Evolutionary conservation across 2,113 vertebrate species (phyloP).

Genomic region (Pygoscelis antarcticus): DNA sequence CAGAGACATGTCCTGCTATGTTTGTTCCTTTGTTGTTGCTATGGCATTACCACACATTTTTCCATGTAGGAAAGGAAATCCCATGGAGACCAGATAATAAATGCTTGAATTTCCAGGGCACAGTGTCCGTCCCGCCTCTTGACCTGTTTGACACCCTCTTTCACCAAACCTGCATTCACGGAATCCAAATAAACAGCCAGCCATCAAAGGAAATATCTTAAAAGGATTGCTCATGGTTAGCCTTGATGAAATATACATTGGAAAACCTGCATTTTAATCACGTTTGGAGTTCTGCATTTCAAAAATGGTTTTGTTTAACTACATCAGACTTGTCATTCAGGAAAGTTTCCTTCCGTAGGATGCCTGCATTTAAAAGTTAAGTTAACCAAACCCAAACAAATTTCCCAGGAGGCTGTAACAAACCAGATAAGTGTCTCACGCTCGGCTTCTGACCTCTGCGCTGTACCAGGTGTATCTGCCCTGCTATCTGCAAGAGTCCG

Average conservation of each 20-base stretch:
- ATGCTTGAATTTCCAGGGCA: slow-evolving; percentile 54
- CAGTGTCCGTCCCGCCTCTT: slow-evolving; percentile 71
- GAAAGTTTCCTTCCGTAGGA: slow-evolving; percentile 44
- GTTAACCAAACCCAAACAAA: slow-evolving; percentile 51
- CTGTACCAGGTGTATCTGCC: neutral
- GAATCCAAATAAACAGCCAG: slow-evolving; percentile 50
- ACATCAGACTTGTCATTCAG: slow-evolving; percentile 21
- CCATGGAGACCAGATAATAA: slow-evolving; percentile 82
- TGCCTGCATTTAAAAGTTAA: slow-evolving; percentile 35
- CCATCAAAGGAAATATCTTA: slow-evolving; percentile 20
- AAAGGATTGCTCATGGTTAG: slow-evolving; percentile 29
- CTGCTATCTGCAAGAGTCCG: neutral
- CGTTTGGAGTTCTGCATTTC: neutral
- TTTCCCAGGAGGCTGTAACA: slow-evolving; percentile 38
- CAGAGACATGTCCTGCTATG: slow-evolving; percentile 16
- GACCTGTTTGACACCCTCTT: slow-evolving; percentile 79
- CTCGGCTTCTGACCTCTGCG: neutral
- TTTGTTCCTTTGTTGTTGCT: slow-evolving; percentile 57
- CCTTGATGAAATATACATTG: slow-evolving; percentile 58
- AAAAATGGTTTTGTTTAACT: slow-evolving; percentile 47
- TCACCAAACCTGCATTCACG: slow-evolving; percentile 51
- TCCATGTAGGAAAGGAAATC: slow-evolving; percentile 72
- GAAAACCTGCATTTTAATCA: slow-evolving; percentile 56
- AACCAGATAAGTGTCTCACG: neutral
- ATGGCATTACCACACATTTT: slow-evolving; percentile 78